Conservation (phyloP, 2,113 vertebrate genomes). For the Dromiciops gliroides region DNA sequence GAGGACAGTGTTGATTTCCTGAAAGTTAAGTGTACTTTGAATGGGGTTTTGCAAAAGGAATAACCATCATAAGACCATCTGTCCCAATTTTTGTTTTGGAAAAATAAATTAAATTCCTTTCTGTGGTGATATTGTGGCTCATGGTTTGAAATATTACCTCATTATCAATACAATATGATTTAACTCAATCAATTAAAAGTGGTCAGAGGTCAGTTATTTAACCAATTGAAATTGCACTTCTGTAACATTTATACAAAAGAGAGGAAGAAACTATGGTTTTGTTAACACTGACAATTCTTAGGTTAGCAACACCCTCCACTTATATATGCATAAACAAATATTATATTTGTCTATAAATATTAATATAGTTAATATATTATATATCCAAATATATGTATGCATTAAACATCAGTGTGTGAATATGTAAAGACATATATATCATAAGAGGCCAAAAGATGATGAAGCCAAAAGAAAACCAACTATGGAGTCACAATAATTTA, state of each 20-base stretch:
- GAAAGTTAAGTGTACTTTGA: neutral
- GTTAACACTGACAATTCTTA: neutral
- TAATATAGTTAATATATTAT: neutral
- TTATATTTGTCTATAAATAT: neutral
- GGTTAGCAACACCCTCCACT: neutral
- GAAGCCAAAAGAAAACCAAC: neutral
- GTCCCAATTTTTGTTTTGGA: neutral
- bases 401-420: neutral
- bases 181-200: neutral
- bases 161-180: neutral
- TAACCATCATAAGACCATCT: neutral
- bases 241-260: neutral
- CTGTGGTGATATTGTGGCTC: neutral
- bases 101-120: neutral
- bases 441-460: neutral
- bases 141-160: neutral
- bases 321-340: neutral
- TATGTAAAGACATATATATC: neutral
- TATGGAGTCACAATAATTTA: neutral
- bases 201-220: neutral
- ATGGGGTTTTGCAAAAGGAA: neutral
- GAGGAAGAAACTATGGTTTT: neutral
- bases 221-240: neutral
- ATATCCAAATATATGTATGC: neutral
- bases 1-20: neutral